Conservation (phyloP, 1,140 invertebrate species). For the Dryas iulia region DNA sequence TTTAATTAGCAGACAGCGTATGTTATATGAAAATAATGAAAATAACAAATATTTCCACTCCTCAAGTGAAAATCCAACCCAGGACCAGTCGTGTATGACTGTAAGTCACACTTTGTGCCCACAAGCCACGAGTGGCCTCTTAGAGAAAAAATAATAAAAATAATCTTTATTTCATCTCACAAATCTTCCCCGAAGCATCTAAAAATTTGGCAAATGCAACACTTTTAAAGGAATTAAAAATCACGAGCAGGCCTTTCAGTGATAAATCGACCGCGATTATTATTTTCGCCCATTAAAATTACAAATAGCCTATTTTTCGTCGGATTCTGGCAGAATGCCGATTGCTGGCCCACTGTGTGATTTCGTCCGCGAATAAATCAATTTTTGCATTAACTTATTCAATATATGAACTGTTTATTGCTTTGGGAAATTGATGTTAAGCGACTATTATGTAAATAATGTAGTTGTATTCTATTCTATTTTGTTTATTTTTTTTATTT, state of each 20-base stretch:
- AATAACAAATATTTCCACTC: too few relatives aligned
- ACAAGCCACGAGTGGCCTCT: too few relatives aligned
- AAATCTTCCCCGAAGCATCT: neutral
- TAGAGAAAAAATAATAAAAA: too few relatives aligned
- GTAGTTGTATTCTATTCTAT: neutral
- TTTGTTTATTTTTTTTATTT: constrained; percentile 1
- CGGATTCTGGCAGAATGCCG: constrained; percentile 37
- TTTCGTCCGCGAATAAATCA: constrained; percentile 34
- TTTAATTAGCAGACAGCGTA: too few relatives aligned
- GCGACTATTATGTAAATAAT: constrained; percentile 25
- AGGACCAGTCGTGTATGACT: too few relatives aligned
- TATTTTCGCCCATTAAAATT: constrained; percentile 41
- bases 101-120: too few relatives aligned
- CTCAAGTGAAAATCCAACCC: too few relatives aligned
- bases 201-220: constrained; percentile 30
- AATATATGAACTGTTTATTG: constrained; percentile 38
- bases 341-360: constrained; percentile 32
- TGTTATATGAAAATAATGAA: too few relatives aligned
- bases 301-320: constrained; percentile 36
- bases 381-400: constrained; percentile 38
- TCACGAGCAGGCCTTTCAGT: constrained; percentile 30
- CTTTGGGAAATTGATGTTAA: constrained; percentile 32
- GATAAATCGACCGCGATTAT: constrained; percentile 40
- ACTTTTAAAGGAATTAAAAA: constrained; percentile 38
- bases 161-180: too few relatives aligned